Conservation (phyloP, 2,797 vertebrate species). For the Mergus octosetaceus region DNA sequence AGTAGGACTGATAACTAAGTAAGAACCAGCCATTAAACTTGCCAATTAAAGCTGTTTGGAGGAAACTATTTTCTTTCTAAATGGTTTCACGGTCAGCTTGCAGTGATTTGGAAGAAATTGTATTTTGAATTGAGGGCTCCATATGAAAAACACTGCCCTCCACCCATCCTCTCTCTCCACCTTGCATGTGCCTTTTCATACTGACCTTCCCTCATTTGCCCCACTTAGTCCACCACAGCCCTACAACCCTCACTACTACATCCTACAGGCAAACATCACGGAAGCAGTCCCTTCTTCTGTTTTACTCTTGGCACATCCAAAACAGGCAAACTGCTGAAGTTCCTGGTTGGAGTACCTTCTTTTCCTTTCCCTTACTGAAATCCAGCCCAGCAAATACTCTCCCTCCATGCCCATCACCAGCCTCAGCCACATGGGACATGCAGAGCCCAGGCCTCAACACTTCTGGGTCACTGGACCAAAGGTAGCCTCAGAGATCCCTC, state of each 20-base stretch:
- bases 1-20: background rate
- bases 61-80: background rate
- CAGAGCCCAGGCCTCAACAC: background rate
- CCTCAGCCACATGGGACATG: background rate
- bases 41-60: background rate
- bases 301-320: background rate
- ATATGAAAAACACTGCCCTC: background rate
- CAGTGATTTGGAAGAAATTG: background rate
- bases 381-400: background rate
- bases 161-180: background rate
- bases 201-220: background rate
- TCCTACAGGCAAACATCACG: background rate
- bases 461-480: background rate
- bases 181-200: background rate
- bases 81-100: background rate
- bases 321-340: background rate
- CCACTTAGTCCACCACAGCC: background rate
- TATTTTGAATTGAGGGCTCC: background rate
- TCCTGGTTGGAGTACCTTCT: background rate
- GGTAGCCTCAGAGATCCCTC: background rate
- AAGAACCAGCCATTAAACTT: background rate
- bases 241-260: background rate
- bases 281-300: background rate
- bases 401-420: background rate
- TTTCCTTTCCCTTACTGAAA: background rate